Evolutionary conservation across 64 coral and sea anemone genomes (phyloP).

Genomic region (Cladopsammia gracilis): DNA sequence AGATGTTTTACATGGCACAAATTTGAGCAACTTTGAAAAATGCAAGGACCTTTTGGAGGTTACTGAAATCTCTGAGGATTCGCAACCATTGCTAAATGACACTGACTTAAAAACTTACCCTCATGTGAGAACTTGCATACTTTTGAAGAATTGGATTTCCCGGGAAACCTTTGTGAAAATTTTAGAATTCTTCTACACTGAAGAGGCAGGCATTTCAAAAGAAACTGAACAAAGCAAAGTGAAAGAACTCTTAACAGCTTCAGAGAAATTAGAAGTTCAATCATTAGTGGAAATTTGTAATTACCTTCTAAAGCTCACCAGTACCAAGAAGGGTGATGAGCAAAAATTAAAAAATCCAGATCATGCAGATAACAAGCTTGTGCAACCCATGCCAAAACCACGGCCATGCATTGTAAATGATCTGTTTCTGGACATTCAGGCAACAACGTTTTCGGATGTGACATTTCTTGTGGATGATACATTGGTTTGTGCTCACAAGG

Average conservation of each 20-base stretch:
- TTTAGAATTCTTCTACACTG: constrained; percentile 29
- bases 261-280: constrained; percentile 2
- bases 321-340: background rate
- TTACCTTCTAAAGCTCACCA: background rate
- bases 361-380: background rate
- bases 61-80: background rate
- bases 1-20: background rate
- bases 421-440: constrained; percentile 2
- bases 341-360: background rate
- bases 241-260: background rate
- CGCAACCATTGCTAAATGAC: background rate
- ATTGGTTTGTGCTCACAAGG: constrained; percentile 38
- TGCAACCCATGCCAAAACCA: background rate
- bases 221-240: background rate
- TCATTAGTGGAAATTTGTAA: constrained; percentile 17
- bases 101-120: background rate
- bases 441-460: constrained; percentile 9
- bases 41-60: constrained; percentile 5
- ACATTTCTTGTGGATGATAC: constrained; percentile 23
- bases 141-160: constrained; percentile 52
- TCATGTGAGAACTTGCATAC: background rate
- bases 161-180: constrained; percentile 13
- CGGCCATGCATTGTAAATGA: background rate
- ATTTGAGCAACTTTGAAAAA: background rate
- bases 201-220: constrained; percentile 13